Conservation (phyloP, 2,113 vertebrate species). For the Pachypanchax playfairii region DNA sequence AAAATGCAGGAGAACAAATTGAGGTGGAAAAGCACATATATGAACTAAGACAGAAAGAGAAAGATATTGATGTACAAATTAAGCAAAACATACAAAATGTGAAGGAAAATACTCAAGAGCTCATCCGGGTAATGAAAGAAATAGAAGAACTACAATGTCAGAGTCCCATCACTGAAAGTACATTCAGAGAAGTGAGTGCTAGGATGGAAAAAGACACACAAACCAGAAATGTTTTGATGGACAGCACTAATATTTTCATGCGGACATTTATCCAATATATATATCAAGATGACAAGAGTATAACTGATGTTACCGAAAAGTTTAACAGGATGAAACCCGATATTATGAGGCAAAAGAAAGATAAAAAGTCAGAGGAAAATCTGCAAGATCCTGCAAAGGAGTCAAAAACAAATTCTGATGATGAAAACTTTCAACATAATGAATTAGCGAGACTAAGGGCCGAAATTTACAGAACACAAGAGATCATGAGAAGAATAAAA, state of each 20-base stretch:
- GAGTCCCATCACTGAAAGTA: conserved; percentile 15
- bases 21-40: conserved; percentile 38
- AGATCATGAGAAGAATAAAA: conserved; percentile 25
- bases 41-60: conserved; percentile 33
- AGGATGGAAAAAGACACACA: conserved; percentile 18
- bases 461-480: conserved; percentile 46
- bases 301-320: background rate
- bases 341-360: conserved; percentile 8
- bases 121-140: conserved; percentile 47
- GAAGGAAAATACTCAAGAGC: conserved; percentile 31
- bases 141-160: conserved; percentile 42
- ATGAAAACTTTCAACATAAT: background rate
- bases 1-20: conserved; percentile 13
- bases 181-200: conserved; percentile 5
- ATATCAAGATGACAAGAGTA: background rate
- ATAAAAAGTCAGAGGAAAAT: background rate
- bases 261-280: conserved; percentile 5
- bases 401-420: background rate
- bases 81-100: conserved; percentile 31
- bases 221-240: background rate
- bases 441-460: conserved; percentile 36
- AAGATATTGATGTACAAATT: conserved; percentile 47
- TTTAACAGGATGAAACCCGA: conserved; percentile 2
- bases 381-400: background rate
- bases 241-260: background rate